Evolutionary conservation across 2,113 vertebrate genomes (phyloP), one percentile per base, ranked within the genome.

Genomic region (Amphilophus citrinellus): DNA sequence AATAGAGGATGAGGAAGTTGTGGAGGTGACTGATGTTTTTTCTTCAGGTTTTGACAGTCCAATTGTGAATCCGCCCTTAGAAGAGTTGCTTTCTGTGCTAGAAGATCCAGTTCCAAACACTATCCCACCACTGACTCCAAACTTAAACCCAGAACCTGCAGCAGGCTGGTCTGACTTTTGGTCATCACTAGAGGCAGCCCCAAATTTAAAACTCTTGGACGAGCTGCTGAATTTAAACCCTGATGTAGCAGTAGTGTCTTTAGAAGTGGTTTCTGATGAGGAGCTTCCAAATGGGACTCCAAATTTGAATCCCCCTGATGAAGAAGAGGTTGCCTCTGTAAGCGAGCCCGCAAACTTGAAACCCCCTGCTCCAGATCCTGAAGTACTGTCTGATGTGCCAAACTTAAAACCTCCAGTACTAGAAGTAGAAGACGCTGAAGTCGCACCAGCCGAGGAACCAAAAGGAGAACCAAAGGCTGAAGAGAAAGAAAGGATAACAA

Each of bases 321-420:
- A 60, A 78, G 95, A 81, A 24, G 95, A 90, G 0, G 90, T 80
- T 77, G 91, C 85, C 22, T 95, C 91, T 27, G 91, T 62, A 1
- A 84, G 73, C 3, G 87, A 81, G 20, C 79, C 88, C 79, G 96
- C 97, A 87, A 98, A 98, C 93, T 98, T 98, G 84, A 98, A 97
- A 76, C 92, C 94, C 68, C 94, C 96, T 85, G 95, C 58, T 32
- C 62, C 88, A 2, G 89, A 82, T 39, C 14, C 92, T 0, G 86
- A 83, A 47, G 88, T 65, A 37, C 84, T 88, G 82, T 92, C 92
- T 68, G 94, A 89, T 30, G 93, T 91, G 86, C 97, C 98, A 89
- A 98, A 98, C 91, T 98, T 98, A 84, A 98, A 97, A 59, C 89
- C 95, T 87, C 95, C 96, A 84, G 95, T 77, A 78, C 87, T 91